Conservation (phyloP, 2,113 vertebrate genomes). For the Malurus melanocephalus region DNA sequence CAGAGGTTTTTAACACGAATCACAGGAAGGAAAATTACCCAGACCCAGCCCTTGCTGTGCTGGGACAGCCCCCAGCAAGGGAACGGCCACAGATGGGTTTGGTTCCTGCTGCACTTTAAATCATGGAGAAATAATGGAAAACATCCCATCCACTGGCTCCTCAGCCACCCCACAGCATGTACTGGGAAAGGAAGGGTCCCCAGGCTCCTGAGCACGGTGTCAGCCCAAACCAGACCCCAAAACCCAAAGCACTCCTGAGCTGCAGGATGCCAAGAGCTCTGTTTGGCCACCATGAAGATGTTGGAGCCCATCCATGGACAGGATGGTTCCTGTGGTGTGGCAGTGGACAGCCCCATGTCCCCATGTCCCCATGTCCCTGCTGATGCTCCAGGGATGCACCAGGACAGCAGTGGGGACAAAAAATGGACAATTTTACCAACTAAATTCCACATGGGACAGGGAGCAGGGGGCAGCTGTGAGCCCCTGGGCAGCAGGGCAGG, state of each 20-base stretch:
- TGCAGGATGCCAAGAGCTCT: not conserved
- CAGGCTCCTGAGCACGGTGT: fast-evolving
- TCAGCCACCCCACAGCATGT: not conserved
- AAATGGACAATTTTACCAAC: not conserved
- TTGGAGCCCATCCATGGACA: fast-evolving
- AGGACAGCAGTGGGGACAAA: fast-evolving
- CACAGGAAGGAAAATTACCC: not conserved
- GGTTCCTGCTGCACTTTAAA: not conserved
- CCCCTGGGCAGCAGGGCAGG: not conserved
- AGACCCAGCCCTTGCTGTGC: not conserved
- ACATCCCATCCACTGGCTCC: fast-evolving
- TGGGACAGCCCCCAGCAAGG: not conserved
- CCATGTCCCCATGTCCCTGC: fast-evolving
- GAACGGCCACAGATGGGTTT: not conserved
- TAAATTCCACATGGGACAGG: not conserved
- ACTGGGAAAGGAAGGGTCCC: not conserved
- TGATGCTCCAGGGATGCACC: fast-evolving
- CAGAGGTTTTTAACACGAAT: not conserved
- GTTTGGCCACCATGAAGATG: fast-evolving
- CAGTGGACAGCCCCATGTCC: fast-evolving
- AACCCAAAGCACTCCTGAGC: not conserved
- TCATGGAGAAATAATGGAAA: no score
- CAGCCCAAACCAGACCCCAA: not conserved
- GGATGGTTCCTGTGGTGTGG: not conserved
- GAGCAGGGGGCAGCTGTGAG: not conserved